These are phyloP conservation scores for Phymastichus coffea DNA, from an alignment of 1,140 invertebrate genomes.

Conservation along the genomic window DNA sequence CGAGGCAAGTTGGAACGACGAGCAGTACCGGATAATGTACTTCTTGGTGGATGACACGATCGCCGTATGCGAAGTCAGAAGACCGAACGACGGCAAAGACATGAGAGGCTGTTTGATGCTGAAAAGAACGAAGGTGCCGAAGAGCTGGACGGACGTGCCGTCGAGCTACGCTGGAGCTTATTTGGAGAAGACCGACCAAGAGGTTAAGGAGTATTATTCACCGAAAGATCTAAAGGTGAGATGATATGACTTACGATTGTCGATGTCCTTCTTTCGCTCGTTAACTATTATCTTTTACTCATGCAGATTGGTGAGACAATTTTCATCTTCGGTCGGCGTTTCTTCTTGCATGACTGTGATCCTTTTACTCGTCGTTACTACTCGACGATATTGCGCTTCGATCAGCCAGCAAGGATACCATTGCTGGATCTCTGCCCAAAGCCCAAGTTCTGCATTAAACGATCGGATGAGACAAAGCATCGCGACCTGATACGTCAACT, in stretches of 20 bases:
- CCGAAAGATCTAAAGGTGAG: conserved; percentile 69
- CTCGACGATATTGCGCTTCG: conserved; percentile 51
- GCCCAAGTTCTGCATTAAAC: conserved; percentile 28
- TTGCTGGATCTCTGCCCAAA: not conserved
- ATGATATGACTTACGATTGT: not conserved
- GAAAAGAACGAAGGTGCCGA: conserved; percentile 74
- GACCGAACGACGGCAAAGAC: conserved; percentile 70
- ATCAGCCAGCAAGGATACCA: conserved; percentile 41
- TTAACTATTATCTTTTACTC: conserved; percentile 24
- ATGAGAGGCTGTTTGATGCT: conserved; percentile 60
- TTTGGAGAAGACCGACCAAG: conserved; percentile 67
- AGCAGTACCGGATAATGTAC: conserved; percentile 69
- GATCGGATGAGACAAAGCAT: conserved; percentile 67
- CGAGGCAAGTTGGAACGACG: conserved; percentile 75
- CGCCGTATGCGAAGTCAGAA: conserved; percentile 71
- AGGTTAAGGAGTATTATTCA: conserved; percentile 72
- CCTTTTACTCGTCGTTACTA: conserved; percentile 78
- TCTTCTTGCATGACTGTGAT: conserved; percentile 80
- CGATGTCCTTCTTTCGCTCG: conserved; percentile 52
- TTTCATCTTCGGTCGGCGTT: conserved; percentile 66
- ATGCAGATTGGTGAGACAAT: conserved; percentile 66
- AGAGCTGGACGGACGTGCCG: conserved; percentile 69
- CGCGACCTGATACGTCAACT: conserved; percentile 68
- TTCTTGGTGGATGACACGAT: conserved; percentile 80
- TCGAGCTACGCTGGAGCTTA: conserved; percentile 56